Evolutionary conservation across 2,888 invertebrate species (phyloP).

Genomic region (Ormyrus labotus): DNA sequence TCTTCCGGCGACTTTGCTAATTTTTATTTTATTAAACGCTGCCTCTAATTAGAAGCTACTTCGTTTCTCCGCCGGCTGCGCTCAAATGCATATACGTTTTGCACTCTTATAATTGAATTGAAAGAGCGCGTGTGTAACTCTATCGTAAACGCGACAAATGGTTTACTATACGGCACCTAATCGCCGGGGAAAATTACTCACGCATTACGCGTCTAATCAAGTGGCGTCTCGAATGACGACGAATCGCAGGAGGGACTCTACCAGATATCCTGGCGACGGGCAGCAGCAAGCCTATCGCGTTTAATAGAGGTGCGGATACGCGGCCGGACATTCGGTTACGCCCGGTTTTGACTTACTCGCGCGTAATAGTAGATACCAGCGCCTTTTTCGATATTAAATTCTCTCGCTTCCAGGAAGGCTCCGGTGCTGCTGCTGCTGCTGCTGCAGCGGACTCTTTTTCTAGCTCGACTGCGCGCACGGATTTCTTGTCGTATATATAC

Average conservation of each 20-base stretch:
- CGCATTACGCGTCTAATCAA: constrained; percentile 17
- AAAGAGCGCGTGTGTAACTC: constrained; percentile 6
- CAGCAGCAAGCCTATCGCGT: constrained; percentile 22
- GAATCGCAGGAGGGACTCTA: background rate
- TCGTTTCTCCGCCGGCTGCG: no score
- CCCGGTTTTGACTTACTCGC: constrained; percentile 16
- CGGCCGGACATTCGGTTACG: background rate
- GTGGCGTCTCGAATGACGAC: constrained; percentile 28
- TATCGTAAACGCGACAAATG: background rate
- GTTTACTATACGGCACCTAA: background rate
- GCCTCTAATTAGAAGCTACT: no score
- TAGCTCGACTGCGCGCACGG: no score
- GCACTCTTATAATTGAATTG: background rate
- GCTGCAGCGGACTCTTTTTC: no score
- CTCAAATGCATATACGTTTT: no score
- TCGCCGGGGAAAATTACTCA: constrained; percentile 21
- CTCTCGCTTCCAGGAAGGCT: background rate
- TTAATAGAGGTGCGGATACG: constrained; percentile 7
- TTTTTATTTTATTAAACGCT: no score
- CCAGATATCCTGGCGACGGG: background rate
- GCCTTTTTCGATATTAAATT: constrained; percentile 32
- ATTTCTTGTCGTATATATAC: no score
- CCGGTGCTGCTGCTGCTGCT: background rate
- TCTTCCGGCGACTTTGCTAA: background rate
- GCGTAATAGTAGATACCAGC: background rate